Conservation (phyloP, 2,888 invertebrate species). For the Tetranychus truncatus region DNA sequence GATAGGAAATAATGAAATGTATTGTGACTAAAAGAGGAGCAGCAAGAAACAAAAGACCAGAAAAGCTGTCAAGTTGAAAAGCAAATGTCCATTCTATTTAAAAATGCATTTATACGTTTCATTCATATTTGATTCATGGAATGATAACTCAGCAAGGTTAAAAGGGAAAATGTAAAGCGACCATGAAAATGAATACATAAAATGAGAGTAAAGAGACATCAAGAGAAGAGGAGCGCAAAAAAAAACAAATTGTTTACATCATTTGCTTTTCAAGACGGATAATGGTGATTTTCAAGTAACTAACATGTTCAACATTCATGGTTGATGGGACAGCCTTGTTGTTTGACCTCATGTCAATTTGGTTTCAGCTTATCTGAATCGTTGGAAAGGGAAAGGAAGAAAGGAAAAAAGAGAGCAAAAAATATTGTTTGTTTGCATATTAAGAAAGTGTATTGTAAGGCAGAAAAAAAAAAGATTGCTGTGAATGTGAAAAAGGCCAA, state of each 20-base stretch:
- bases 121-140: not conserved
- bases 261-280: not conserved
- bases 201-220: not conserved
- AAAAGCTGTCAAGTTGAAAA: not conserved
- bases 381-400: not conserved
- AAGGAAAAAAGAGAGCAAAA: not conserved
- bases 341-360: constrained; percentile 1
- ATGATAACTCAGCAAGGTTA: no score
- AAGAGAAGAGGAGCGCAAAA: not conserved
- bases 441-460: not conserved
- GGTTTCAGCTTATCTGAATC: not conserved
- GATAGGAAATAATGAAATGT: not conserved
- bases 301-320: not conserved
- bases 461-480: not conserved
- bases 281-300: not conserved
- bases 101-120: not conserved
- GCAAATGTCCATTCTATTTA: not conserved
- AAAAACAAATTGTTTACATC: not conserved
- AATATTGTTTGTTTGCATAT: not conserved
- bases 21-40: not conserved
- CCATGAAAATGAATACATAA: not conserved
- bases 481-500: not conserved
- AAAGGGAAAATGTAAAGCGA: no score
- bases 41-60: not conserved
- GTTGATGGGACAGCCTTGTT: not conserved